Evolutionary conservation across 1,140 invertebrate species (phyloP), one percentile per base, ranked within the genome.

Genomic region (Drosophila ercepeae): DNA sequence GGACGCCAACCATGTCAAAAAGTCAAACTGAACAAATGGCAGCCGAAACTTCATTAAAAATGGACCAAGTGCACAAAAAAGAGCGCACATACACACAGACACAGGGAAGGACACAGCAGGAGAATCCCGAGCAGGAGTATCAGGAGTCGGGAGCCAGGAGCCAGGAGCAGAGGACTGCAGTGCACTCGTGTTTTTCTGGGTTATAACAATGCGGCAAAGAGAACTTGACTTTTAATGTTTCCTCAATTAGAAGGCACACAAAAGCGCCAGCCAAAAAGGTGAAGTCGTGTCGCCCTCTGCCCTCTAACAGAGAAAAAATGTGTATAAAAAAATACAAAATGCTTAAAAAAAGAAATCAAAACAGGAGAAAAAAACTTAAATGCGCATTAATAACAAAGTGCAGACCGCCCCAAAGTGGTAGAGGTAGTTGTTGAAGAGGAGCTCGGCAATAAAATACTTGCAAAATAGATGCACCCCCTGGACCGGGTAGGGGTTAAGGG

Each of bases 201-300:
- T 88, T 86, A 86, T 86, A 88, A 88, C 81, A 86, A 86, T 86
- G 81, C 81, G 81, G 81, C 81, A 83, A 71, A 55, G 81, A 81
- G 81, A 86, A 86, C 82, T 86, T 86, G 82, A 86, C 81, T 86
- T 86, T 86, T 86, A 86, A 86, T 86, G 81, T 88, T 86, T 86
- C 81, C 81, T 84, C 81, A 84, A 84, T 84, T 84, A 84, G 81
- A 84, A 86, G 55, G 67, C 81, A 73, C 57, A 84, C 79, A 84
- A 84, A 86, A 57, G 71, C 71, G 16, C 18, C 55, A 79, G 79
- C 79, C 79, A 86, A 84, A 84, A 84, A 84, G 81, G 81, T 84
- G 72, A 65, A 84, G 57, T 75, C 72, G 58, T 67, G 71, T 68
- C 61, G 77, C 41, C 36, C 51, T 45, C 51, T 45, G 52, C 63